Base-by-base conservation (phyloP, 2,797 vertebrate genomes). In the Syngnathus acus region DNA sequence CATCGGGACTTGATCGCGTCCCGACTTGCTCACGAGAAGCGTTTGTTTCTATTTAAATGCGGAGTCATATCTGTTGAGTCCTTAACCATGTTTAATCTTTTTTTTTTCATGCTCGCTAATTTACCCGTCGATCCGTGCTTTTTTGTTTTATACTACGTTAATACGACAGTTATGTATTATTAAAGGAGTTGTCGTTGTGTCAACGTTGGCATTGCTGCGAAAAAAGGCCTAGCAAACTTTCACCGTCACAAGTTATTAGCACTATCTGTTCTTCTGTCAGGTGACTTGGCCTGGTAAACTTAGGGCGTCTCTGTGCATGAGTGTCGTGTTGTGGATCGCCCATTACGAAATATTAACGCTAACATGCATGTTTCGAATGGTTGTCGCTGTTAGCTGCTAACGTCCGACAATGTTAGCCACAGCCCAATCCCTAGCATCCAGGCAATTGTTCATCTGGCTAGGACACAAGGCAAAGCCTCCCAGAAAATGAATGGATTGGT, bases 391-490 rank as follows among this genome's bases (percentile, higher is more conserved):
- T 1, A 43, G 66, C 21, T 26, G 65, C 53, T 86, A 84, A 77
- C 23, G 67, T 71, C 17, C 83, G 32, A 32, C 32, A 82, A 74
- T 21, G 66, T 70, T 86, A 88, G 86, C 82, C 64, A 76, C 78
- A 67, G 26, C 62, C 37, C 73, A 88, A 88, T 88, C 86, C 84
- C 51, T 87, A 87, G 87, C 86, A 89, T 88, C 86, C 79, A 75
- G 83, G 70, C 76, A 89, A 85, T 88, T 88, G 88, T 66, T 76
- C 81, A 79, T 87, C 82, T 84, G 82, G 64, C 71, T 11, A 42
- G 61, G 21, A 55, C 60, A 70, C 66, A 62, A 45, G 13, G 14
- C 47, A 70, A 65, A 79, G 65, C 72, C 60, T 45, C 6, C 40
- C 60, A 37, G 6, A 2, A 57, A 13, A 21, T 51, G n/a, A 3